Evolutionary conservation across 2,797 vertebrate genomes (phyloP).

Genomic region (Hozukius guyotensis): DNA sequence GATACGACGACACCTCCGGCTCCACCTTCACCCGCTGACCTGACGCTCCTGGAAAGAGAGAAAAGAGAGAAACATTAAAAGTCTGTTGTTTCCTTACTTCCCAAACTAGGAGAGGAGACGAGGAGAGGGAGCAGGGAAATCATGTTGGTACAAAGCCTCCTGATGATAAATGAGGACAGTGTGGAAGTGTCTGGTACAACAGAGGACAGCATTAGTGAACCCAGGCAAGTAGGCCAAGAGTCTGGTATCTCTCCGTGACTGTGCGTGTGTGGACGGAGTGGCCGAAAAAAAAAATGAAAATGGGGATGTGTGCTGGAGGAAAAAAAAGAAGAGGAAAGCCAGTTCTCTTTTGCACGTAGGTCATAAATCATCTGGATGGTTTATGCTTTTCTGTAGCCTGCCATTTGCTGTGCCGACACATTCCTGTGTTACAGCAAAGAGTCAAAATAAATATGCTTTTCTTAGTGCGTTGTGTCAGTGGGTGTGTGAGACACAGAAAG

Average conservation of each 20-base stretch:
- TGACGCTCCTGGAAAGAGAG: conserved; percentile 56
- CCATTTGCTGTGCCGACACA: conserved; percentile 76
- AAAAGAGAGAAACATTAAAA: conserved; percentile 43
- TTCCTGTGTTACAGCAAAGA: conserved; percentile 71
- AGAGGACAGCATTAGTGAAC: conserved; percentile 71
- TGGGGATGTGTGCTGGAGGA: neutral
- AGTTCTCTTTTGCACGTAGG: conserved; percentile 55
- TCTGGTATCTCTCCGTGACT: conserved; percentile 60
- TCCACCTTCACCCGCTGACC: conserved; percentile 85
- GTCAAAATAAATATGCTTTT: conserved; percentile 79
- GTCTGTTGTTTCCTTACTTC: conserved; percentile 1
- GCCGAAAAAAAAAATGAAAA: neutral
- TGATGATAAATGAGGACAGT: conserved; percentile 73
- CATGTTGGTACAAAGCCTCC: conserved; percentile 38
- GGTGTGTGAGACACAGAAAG: conserved; percentile 56
- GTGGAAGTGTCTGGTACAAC: conserved; percentile 63
- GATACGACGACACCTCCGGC: conserved; percentile 82
- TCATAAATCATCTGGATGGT: conserved; percentile 76
- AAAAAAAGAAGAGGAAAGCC: conserved; percentile 42
- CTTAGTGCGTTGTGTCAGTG: conserved; percentile 60
- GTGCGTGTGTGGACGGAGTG: conserved; percentile 35
- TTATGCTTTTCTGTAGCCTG: conserved; percentile 66
- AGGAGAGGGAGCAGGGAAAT: conserved; percentile 25
- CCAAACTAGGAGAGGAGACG: conserved; percentile 4
- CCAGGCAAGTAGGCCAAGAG: conserved; percentile 75